A percentile compares a stretch with the other conserved stretches of the same genome.
Conservation (phyloP, 2,113 vertebrate species). For the Eretmochelys imbricata region DNA sequence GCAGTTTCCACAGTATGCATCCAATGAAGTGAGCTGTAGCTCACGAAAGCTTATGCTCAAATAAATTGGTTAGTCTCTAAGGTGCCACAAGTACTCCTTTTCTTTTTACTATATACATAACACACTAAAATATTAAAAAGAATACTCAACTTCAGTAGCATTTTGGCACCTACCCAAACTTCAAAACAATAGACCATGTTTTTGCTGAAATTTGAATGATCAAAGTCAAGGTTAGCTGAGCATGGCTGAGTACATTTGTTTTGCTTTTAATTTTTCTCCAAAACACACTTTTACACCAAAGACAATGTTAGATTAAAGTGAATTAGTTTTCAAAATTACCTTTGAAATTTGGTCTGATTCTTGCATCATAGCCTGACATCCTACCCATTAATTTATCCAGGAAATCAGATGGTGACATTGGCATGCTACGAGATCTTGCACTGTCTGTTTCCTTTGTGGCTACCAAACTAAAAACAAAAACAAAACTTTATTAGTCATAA, state of each 20-base stretch:
- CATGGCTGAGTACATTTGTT: neutral
- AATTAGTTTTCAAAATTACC: conserved; percentile 79
- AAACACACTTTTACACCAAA: neutral
- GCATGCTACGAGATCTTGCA: conserved; percentile 82
- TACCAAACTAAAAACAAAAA: conserved; percentile 83
- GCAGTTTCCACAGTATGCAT: too few species aligned
- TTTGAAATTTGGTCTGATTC: conserved; percentile 99
- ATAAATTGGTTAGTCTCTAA: too few species aligned
- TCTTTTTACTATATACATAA: neutral
- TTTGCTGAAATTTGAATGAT: neutral
- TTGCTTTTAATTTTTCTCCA: neutral
- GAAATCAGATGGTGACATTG: conserved; percentile 97
- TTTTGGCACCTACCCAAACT: neutral
- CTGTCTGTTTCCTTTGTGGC: conserved; percentile 91
- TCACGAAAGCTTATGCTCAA: too few species aligned
- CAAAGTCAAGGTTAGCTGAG: neutral
- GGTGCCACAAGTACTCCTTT: too few species aligned
- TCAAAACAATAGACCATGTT: neutral
- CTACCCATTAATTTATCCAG: conserved; percentile 98
- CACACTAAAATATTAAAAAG: neutral
- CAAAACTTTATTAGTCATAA: conserved; percentile 44
- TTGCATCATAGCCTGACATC: conserved; percentile 96
- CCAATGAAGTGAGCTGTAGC: too few species aligned
- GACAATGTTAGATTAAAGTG: neutral
- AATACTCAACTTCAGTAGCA: neutral